Base-by-base conservation (phyloP, 2,797 vertebrate species). In the Menidia menidia region DNA sequence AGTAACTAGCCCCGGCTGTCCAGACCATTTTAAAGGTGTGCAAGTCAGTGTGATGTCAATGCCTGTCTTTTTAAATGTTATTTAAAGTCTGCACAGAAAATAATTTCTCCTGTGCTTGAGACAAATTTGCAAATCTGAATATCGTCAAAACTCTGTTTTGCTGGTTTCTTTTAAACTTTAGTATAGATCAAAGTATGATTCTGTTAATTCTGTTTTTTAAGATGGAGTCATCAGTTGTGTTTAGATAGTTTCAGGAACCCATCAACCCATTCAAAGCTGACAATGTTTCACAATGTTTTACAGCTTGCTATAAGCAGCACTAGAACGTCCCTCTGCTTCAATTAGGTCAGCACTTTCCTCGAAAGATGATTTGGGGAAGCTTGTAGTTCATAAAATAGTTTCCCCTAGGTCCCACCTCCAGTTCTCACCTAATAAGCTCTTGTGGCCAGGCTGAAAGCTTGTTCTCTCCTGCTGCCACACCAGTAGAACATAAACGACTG, bases 291-390 rank as follows among this genome's bases (percentile, higher is more conserved):
- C n/a, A n/a, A n/a, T 51, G 4, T 43, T 64, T 56, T 50, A 19
- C 14, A 57, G 35, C 15, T 6, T 32, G 3, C 9, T 16, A 12
- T 18, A 39, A 15, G 12, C 16, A 53, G 4, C 32, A 25, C 33
- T 16, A 51, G 30, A 48, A 18, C 33, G 10, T 41, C 30, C 14
- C 4, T 31, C 18, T 58, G 15, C 31, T 47, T 57, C 10, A 2
- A 59, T 16, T 32, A 60, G 53, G 18, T 61, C 42, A 48, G 6
- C 30, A 52, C 59, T 25, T 52, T 60, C 47, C 47, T 59, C 32
- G 25, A 68, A 45, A 53, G 30, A 33, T 62, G 47, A 54, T 9
- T 47, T 50, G 47, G 18, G 47, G 16, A 48, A 16, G 4, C 13
- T 41, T 56, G 4, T 7, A 6, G 35, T 18, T 41, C 54, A 41